phyloP scores from a whole-genome alignment of 2,888 invertebrate genomes.

The Actias luna region DNA sequence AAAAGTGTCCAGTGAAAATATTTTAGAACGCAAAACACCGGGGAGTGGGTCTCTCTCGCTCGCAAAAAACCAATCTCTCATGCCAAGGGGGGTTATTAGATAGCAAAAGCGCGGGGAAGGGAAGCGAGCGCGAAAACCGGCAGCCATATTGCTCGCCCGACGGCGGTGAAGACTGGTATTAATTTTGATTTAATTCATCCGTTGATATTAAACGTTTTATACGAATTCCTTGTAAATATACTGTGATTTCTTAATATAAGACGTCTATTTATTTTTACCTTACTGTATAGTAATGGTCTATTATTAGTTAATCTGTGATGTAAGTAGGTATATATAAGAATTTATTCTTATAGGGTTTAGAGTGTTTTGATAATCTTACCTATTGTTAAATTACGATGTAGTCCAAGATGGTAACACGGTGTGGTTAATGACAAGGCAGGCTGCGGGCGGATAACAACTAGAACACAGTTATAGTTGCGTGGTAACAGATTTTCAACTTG shows the following conservation, averaged over 20 bases:
- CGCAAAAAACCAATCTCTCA: conserved; percentile 75
- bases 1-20: conserved; percentile 62
- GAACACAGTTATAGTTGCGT: no score
- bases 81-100: conserved; percentile 53
- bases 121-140: conserved; percentile 50
- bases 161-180: conserved; percentile 77
- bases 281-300: neutral
- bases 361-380: no score
- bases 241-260: neutral
- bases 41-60: conserved; percentile 77
- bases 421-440: no score
- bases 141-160: conserved; percentile 73
- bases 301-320: neutral
- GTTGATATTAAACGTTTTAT: conserved; percentile 69
- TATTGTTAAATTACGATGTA: no score
- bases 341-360: neutral
- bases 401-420: no score
- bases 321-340: neutral
- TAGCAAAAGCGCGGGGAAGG: conserved; percentile 37
- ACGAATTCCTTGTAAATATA: conserved; percentile 27
- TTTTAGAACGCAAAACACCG: conserved; percentile 77
- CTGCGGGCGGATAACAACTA: no score
- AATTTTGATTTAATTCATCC: conserved; percentile 75
- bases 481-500: no score
- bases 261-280: neutral